phyloP scores from a whole-genome alignment of 1,140 invertebrate species.

The Neodiprion pinetum region DNA sequence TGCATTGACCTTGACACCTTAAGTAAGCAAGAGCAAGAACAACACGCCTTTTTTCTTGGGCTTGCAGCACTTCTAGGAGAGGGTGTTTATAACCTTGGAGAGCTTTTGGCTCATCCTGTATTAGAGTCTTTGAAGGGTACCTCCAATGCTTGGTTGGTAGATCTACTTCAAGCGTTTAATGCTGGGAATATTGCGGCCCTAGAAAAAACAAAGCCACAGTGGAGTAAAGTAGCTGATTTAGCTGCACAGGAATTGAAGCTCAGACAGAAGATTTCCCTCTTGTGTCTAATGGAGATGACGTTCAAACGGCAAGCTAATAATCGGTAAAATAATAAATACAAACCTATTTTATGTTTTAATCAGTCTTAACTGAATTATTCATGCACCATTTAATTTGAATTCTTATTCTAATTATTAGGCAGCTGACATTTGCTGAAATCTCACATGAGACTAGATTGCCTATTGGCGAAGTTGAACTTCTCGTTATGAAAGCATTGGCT shows the following conservation, averaged over 20 bases:
- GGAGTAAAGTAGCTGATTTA: slow-evolving; percentile 86
- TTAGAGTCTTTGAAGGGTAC: slow-evolving; percentile 85
- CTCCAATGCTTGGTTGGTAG: slow-evolving; percentile 87
- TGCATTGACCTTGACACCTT: slow-evolving; percentile 83
- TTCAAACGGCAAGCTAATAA: slow-evolving; percentile 76
- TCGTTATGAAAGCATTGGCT: slow-evolving; percentile 98
- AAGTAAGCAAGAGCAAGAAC: slow-evolving; percentile 72
- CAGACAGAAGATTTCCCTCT: slow-evolving; percentile 90
- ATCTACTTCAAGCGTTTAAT: slow-evolving; percentile 92
- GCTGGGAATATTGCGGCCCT: slow-evolving; percentile 88
- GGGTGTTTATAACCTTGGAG: slow-evolving; percentile 97
- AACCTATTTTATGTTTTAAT: too few species aligned
- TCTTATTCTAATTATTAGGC: slow-evolving; percentile 58
- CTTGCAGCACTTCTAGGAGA: slow-evolving; percentile 94
- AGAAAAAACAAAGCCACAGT: slow-evolving; percentile 81
- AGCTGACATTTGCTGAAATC: slow-evolving; percentile 92
- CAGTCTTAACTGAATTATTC: not conserved
- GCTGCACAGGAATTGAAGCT: slow-evolving; percentile 84
- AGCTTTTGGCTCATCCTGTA: slow-evolving; percentile 95
- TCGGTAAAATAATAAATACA: slow-evolving; percentile 47
- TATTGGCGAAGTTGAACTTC: slow-evolving; percentile 87
- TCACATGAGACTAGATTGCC: slow-evolving; percentile 83
- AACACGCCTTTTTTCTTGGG: slow-evolving; percentile 90
- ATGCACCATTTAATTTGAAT: not conserved
- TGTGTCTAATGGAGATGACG: slow-evolving; percentile 97